Percentiles rank a stretch among this genome's conserved stretches.
phyloP scores from a whole-genome alignment of 2,113 vertebrate species.

The Panthera uncia region DNA sequence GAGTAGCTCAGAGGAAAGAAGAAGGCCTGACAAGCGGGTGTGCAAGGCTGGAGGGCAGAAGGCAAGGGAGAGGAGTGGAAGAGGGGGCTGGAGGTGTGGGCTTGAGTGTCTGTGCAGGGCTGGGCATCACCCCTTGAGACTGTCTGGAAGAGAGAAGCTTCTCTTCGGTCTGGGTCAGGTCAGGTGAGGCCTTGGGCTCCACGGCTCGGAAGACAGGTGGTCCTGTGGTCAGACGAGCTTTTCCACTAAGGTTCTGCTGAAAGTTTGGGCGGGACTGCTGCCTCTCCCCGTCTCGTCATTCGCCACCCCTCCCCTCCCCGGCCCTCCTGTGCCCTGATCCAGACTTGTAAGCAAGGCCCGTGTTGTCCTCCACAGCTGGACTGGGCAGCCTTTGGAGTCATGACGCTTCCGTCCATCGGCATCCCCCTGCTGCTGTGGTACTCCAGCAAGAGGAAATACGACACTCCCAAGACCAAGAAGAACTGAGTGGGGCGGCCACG shows the following conservation, averaged over 20 bases:
- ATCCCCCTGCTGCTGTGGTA: slow-evolving; percentile 98
- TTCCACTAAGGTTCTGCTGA: neutral
- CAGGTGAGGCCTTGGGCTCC: neutral
- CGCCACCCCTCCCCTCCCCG: neutral
- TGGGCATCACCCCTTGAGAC: neutral
- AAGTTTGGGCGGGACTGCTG: neutral
- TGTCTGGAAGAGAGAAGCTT: neutral
- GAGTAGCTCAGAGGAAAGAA: neutral
- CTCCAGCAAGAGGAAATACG: slow-evolving; percentile 97
- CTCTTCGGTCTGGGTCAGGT: neutral
- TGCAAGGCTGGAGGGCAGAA: neutral
- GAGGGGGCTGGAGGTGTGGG: neutral
- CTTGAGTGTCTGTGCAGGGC: neutral
- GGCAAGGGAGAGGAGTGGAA: neutral
- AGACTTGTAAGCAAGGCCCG: neutral
- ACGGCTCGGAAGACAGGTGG: neutral
- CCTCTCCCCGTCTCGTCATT: neutral
- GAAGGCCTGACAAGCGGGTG: too few species aligned
- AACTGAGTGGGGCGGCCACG: slow-evolving; percentile 85
- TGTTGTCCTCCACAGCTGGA: slow-evolving; percentile 88
- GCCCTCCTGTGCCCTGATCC: neutral
- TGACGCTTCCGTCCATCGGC: slow-evolving; percentile 98
- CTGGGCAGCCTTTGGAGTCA: slow-evolving; percentile 97
- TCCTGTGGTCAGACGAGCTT: neutral
- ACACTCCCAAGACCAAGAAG: slow-evolving; percentile 95